Conservation (phyloP, 92 coral and sea anemone genomes). For the Phenganax marumi region DNA sequence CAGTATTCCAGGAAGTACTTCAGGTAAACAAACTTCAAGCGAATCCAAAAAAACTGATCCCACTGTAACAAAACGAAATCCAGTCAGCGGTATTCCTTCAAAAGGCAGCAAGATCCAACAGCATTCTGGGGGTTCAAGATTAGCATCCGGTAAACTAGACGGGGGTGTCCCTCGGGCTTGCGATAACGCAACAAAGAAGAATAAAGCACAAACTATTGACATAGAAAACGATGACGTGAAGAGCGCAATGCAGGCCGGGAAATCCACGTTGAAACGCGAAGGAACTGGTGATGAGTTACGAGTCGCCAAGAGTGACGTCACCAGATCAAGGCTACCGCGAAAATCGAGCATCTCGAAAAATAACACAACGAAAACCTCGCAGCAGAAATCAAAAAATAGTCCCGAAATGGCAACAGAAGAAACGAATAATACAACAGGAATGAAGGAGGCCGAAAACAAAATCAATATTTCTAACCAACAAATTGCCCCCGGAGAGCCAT, state of each 20-base stretch:
- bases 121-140: conserved; percentile 32
- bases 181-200: not conserved
- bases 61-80: not conserved
- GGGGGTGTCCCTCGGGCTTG: not conserved
- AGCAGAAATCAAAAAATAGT: conserved; percentile 4
- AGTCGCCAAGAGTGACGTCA: conserved; percentile 16
- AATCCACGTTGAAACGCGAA: conserved; percentile 21
- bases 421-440: not conserved
- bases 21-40: conserved; percentile 17
- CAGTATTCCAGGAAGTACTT: conserved; percentile 15
- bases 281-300: conserved; percentile 46
- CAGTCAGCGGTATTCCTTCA: conserved; percentile 32
- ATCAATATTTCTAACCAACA: not conserved
- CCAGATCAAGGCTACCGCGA: conserved; percentile 23
- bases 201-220: not conserved
- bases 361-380: not conserved
- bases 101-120: conserved; percentile 27
- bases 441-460: not conserved
- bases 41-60: not conserved
- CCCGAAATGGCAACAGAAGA: not conserved
- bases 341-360: conserved; percentile 14
- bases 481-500: not conserved
- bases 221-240: conserved; percentile 9
- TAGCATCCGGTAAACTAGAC: not conserved
- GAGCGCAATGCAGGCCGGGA: conserved; percentile 33